Evolutionary conservation across 2,113 vertebrate genomes (phyloP).

Genomic region (Cochlearius cochlearius): DNA sequence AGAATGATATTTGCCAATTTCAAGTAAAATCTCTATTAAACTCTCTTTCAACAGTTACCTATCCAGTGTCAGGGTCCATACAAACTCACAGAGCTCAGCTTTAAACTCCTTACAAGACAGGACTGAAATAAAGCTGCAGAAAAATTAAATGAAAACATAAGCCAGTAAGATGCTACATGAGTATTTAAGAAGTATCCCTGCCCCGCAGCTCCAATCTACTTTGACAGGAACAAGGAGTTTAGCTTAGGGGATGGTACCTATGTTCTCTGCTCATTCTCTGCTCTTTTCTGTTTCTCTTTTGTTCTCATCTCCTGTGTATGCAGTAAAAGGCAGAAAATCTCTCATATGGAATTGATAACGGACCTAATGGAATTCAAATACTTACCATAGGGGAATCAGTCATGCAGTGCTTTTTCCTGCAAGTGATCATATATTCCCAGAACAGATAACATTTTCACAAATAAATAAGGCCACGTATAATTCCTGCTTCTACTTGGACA

Average conservation of each 20-base stretch:
- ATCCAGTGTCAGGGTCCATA: background rate
- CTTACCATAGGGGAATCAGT: background rate
- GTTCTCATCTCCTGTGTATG: background rate
- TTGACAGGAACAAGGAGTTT: background rate
- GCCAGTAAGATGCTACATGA: background rate
- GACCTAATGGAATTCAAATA: background rate
- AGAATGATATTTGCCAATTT: background rate
- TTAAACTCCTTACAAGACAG: background rate
- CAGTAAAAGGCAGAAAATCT: background rate
- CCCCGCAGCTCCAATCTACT: background rate
- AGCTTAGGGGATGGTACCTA: background rate
- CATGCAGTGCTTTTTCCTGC: background rate
- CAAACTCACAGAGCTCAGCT: background rate
- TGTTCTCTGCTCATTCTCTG: background rate
- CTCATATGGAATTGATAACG: conserved; percentile 23
- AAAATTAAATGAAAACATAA: background rate
- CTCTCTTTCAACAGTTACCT: background rate
- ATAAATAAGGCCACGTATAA: background rate
- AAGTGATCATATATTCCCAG: background rate
- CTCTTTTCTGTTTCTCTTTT: background rate
- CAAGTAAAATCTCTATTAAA: background rate
- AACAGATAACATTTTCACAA: background rate
- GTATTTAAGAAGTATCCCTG: background rate
- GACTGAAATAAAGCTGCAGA: background rate
- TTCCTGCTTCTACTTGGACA: background rate